Base-by-base conservation (phyloP, 2,113 vertebrate species). In the Hoplias malabaricus region DNA sequence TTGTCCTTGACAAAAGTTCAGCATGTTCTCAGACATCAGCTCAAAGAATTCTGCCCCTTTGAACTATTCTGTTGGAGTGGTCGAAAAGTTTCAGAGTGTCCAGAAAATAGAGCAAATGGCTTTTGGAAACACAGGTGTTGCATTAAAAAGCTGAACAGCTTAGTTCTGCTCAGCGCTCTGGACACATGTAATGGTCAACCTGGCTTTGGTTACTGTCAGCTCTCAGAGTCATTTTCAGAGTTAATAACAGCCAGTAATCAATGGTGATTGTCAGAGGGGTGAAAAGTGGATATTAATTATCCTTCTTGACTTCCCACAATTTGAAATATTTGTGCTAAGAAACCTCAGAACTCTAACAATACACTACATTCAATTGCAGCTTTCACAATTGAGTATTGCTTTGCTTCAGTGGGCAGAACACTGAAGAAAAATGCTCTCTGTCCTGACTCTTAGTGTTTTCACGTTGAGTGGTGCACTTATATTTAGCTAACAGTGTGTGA, bases 91-190 rank as follows among this genome's bases (percentile, higher is more conserved):
- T 42, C 25, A 48, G n/a, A 57, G 69, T 72, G 34, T 43, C n/a
- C 36, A 43, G 40, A 73, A 42, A 59, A 14, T 56, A 43, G 70
- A 73, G 0, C 38, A 25, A 59, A 72, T 29, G 21, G 38, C 38
- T 21, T 73, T 29, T 23, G 70, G 12, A 73, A 73, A 61, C 70
- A 73, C 48, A 73, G 43, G 27, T 46, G 69, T 29, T 16, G 48
- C 48, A 31, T 57, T 42, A 59, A 56, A 70, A 71, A 34, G 53
- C 53, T 38, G 54, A 73, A 25, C 6, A 1, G 59, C 36, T 43
- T 31, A 31, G 54, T 21, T 29, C 54, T 46, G 23, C 54, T 43
- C 19, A 14, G 27, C 59, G 25, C 16, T 59, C 27, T 3, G 3
- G 34, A 73, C 16, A 34, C 56, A 42, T 36, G 42, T 73, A 14